Percentiles rank a stretch among this genome's conserved stretches.
phyloP scores from a whole-genome alignment of 2,888 invertebrate genomes.

The Tenthredo amoena region DNA sequence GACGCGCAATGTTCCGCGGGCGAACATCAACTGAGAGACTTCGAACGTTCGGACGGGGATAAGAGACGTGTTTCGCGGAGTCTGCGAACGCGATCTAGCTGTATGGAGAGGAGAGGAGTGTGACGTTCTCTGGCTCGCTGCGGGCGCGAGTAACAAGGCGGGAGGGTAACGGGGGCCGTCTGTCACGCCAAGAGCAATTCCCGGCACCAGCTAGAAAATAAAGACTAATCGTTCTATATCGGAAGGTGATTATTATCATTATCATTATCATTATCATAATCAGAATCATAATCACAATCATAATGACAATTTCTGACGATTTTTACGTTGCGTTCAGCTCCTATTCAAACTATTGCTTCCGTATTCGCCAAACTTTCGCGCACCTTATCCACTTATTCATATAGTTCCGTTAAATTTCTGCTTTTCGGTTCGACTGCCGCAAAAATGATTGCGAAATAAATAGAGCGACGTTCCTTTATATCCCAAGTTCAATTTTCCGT shows the following conservation, averaged over 20 bases:
- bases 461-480: neutral
- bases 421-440: neutral
- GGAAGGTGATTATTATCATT: conserved; percentile 14
- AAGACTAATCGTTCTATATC: conserved; percentile 21
- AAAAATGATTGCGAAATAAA: neutral
- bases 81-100: conserved; percentile 37
- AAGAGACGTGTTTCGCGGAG: conserved; percentile 59
- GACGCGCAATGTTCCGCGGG: conserved; percentile 68
- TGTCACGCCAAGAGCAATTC: conserved; percentile 48
- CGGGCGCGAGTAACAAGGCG: conserved; percentile 23
- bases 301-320: neutral
- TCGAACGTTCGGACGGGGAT: conserved; percentile 66
- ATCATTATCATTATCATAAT: neutral
- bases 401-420: neutral
- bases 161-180: conserved; percentile 8
- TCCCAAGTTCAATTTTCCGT: neutral
- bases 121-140: conserved; percentile 57
- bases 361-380: neutral
- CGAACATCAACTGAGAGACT: conserved; percentile 74
- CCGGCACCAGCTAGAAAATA: conserved; percentile 41
- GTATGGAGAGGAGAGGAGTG: conserved; percentile 58
- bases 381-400: neutral
- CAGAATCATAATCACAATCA: neutral
- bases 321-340: neutral
- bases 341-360: neutral